Base-by-base conservation (phyloP, 2,888 invertebrate genomes). In the Spodoptera picta region DNA sequence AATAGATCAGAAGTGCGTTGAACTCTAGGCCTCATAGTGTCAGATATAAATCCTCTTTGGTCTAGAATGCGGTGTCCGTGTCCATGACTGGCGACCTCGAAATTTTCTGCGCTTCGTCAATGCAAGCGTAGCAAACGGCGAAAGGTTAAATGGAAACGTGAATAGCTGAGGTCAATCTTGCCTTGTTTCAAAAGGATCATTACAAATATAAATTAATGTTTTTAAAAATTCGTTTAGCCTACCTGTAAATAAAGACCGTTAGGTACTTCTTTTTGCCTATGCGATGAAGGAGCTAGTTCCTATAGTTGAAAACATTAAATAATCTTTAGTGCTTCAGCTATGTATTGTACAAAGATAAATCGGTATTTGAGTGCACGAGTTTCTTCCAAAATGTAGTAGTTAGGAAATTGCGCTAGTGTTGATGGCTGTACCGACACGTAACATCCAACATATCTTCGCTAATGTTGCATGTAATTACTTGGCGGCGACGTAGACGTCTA, bases 41-140 rank as follows among this genome's bases (percentile, higher is more conserved):
- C 52, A 64, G 31, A 51, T 47, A 66, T 58, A 58, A 65, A 59
- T 70, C 54, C 50, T 55, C 45, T 49, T 19, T 59, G 60, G 64
- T 66, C 52, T 65, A 71, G 52, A 72, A 56, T 44, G 51, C 48
- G 36, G 62, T 27, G 75, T 75, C 69, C 66, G 62, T 27, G 75
- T 75, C 69, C 66, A 65, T 77, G 67, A 73, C 66, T 68, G 67
- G 66, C 65, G 77, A 80, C 81, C 81, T 80, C 62, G 63, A 77
- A 77, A 83, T 83, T 80, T 14, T 75, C 58, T 71, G 64, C 75
- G 74, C 73, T 75, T 73, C 76, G 71, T 80, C 77, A 77, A 43
- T 67, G 76, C 72, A 75, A 75, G 75, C 75, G 73, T 73, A 61
- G 68, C 76, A 69, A 81, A 83, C 77, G 55, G 54, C 65, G 66